Evolutionary conservation across 2,888 invertebrate genomes (phyloP).

Genomic region (Cybosia mesomella): DNA sequence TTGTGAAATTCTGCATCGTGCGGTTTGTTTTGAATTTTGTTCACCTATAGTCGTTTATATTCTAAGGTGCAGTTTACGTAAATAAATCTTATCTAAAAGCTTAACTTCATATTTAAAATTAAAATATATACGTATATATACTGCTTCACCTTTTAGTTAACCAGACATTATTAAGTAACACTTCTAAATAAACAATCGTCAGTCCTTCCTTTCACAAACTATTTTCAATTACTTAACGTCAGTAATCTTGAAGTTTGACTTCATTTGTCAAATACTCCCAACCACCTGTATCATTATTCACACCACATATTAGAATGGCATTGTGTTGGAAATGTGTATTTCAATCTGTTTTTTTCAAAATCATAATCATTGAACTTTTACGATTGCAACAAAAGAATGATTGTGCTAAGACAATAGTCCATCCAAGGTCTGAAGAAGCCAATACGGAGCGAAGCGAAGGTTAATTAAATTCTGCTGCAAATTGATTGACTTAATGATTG

Average conservation of each 20-base stretch:
- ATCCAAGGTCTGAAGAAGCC: constrained; percentile 36
- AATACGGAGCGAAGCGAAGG: constrained; percentile 46
- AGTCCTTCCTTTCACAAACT: background rate
- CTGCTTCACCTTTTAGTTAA: background rate
- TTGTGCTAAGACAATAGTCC: constrained; percentile 34
- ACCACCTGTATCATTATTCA: constrained; percentile 1
- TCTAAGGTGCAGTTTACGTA: too few relatives aligned
- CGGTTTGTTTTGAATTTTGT: constrained; percentile 37
- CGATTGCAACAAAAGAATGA: constrained; percentile 34
- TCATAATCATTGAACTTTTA: constrained; percentile 18
- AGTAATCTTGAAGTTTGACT: background rate
- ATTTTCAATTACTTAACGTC: background rate
- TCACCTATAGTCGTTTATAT: background rate
- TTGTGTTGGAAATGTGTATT: background rate
- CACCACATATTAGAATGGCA: background rate
- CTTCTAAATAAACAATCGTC: background rate
- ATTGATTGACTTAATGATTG: constrained; percentile 41
- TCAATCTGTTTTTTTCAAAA: constrained; percentile 7
- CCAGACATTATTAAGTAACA: background rate
- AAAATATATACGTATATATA: background rate
- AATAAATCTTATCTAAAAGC: too few relatives aligned
- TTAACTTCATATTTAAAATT: background rate
- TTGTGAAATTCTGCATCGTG: constrained; percentile 47
- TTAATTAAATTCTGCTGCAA: constrained; percentile 41
- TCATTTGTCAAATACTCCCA: background rate